Conservation (phyloP, 2,888 invertebrate genomes). For the Branchellion lobata region DNA sequence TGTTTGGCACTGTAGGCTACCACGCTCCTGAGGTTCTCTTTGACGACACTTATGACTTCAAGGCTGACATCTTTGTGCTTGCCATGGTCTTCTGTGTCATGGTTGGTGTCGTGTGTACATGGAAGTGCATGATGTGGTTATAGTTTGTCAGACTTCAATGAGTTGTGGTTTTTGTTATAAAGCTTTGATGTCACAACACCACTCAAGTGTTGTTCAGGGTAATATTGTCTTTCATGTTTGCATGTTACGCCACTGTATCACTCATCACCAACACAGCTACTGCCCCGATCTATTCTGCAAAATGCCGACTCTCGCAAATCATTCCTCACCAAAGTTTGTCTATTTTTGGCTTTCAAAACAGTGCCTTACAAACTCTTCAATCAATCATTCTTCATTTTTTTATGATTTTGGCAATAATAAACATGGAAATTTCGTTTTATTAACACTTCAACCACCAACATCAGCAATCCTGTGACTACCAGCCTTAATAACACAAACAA, state of each 20-base stretch:
- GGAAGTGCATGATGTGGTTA: no score
- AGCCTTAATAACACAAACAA: no score
- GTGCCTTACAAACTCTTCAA: no score
- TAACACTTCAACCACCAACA: background rate
- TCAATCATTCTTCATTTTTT: no score
- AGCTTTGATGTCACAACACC: background rate
- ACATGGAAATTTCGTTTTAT: background rate
- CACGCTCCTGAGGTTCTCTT: constrained; percentile 52
- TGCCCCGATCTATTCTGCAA: constrained; percentile 44
- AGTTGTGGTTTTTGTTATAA: background rate
- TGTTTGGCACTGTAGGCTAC: constrained; percentile 52
- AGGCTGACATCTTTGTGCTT: constrained; percentile 52
- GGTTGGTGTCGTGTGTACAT: constrained; percentile 43
- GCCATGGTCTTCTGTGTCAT: constrained; percentile 52
- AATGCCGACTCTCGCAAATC: background rate
- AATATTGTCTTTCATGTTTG: no score
- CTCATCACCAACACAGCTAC: no score
- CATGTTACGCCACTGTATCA: no score
- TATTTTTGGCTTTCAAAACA: no score
- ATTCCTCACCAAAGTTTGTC: background rate
- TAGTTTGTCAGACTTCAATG: background rate
- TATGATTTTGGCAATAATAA: no score
- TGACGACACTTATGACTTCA: constrained; percentile 51
- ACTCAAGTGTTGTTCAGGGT: background rate
- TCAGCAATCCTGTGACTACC: constrained; percentile 43